Percentiles rank a stretch among this genome's conserved stretches.
Evolutionary conservation across 2,888 invertebrate genomes (phyloP).

Genomic region (Drosophila nigricruria): DNA sequence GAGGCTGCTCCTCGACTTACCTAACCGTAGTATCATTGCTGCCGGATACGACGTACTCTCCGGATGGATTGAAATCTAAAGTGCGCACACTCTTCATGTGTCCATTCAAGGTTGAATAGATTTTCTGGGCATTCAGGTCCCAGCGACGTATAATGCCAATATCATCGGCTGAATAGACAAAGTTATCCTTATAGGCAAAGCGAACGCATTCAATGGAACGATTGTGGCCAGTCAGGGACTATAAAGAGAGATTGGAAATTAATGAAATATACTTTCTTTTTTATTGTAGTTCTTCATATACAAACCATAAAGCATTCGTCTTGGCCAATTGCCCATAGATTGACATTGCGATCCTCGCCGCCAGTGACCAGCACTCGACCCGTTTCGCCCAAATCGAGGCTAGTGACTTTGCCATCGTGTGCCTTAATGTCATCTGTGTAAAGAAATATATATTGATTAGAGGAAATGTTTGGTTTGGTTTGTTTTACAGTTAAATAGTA

Average conservation of each 20-base stretch:
- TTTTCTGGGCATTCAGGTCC: slow-evolving; percentile 93
- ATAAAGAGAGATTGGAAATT: slow-evolving; percentile 59
- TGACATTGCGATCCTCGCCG: slow-evolving; percentile 98
- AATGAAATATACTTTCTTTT: neutral
- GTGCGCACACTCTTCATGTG: slow-evolving; percentile 94
- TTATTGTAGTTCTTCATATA: neutral
- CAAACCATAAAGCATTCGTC: slow-evolving; percentile 97
- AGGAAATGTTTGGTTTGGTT: slow-evolving; percentile 1
- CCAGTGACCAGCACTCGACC: slow-evolving; percentile 87
- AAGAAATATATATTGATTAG: neutral
- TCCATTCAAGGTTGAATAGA: slow-evolving; percentile 84
- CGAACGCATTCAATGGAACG: slow-evolving; percentile 97
- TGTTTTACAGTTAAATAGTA: neutral
- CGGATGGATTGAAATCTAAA: slow-evolving; percentile 98
- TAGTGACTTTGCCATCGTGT: slow-evolving; percentile 84
- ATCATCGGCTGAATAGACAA: slow-evolving; percentile 97
- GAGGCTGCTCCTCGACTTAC: slow-evolving; percentile 67
- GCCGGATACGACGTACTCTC: slow-evolving; percentile 96
- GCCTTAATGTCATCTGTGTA: slow-evolving; percentile 85
- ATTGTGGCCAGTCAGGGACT: slow-evolving; percentile 97
- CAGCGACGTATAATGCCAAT: slow-evolving; percentile 97
- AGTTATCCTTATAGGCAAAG: slow-evolving; percentile 97
- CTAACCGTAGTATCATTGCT: slow-evolving; percentile 93
- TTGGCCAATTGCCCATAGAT: slow-evolving; percentile 98
- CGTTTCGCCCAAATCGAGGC: slow-evolving; percentile 85